These are phyloP conservation scores for Myiotriccus ornatus DNA, from an alignment of 2,797 vertebrate species.

Conservation along the genomic window DNA sequence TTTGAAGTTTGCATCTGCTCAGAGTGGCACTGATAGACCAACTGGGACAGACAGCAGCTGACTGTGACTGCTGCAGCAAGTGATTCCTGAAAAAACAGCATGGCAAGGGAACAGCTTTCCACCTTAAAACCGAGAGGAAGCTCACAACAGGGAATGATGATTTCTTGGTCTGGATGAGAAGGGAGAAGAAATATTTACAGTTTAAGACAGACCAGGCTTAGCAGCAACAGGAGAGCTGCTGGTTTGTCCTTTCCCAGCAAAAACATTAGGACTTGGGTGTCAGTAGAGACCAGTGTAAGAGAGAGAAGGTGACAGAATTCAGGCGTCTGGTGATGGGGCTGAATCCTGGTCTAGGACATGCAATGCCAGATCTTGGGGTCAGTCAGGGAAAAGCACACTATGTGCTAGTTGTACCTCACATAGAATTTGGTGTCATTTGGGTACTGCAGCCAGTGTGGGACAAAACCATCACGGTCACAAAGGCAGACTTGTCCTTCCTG, in stretches of 20 bases:
- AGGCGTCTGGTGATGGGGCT: not conserved
- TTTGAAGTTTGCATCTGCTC: not conserved
- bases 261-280: not conserved
- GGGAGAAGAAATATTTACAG: not conserved
- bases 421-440: not conserved
- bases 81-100: not conserved
- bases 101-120: not conserved
- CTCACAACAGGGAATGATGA: not conserved
- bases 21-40: not conserved
- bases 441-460: not conserved
- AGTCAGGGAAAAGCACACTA: not conserved
- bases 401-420: not conserved
- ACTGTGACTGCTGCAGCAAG: not conserved
- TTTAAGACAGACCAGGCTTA: not conserved
- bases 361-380: not conserved
- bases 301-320: not conserved
- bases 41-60: not conserved
- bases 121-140: not conserved
- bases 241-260: not conserved
- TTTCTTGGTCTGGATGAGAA: not conserved
- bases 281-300: not conserved
- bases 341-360: not conserved
- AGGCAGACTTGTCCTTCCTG: not conserved
- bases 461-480: not conserved
- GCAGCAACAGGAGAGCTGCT: not conserved